Evolutionary conservation across 1,140 invertebrate genomes (phyloP).

Genomic region (Zaprionus ornatus): DNA sequence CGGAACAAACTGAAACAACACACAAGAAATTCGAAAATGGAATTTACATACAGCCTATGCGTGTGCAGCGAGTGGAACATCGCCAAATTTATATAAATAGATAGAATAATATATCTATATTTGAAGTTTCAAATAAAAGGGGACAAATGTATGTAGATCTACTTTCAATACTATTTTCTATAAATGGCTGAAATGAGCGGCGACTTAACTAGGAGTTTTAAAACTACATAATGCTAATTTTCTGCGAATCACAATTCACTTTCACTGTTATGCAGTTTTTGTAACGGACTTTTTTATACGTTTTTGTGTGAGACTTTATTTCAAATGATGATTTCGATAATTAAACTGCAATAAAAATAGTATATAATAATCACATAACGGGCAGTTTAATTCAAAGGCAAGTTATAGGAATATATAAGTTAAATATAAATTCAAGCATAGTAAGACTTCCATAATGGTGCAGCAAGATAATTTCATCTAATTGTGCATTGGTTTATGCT

Average conservation of each 20-base stretch:
- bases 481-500: neutral
- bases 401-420: neutral
- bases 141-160: constrained; percentile 18
- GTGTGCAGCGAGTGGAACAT: constrained; percentile 50
- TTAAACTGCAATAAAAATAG: neutral
- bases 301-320: neutral
- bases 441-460: too few species aligned
- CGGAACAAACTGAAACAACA: constrained; percentile 68
- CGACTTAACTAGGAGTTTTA: neutral
- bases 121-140: constrained; percentile 60
- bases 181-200: neutral
- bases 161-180: constrained; percentile 7
- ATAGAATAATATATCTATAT: constrained; percentile 58
- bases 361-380: neutral
- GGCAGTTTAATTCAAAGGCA: neutral
- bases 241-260: neutral
- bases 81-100: constrained; percentile 76
- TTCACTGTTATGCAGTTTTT: constrained; percentile 3
- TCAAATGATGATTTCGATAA: neutral
- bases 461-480: neutral
- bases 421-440: neutral
- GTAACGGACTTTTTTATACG: neutral
- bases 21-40: constrained; percentile 68
- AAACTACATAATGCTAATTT: neutral
- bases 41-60: constrained; percentile 57